These are phyloP conservation scores for Hypomecis atomaria DNA, from an alignment of 2,888 invertebrate species.

Conservation along the genomic window DNA sequence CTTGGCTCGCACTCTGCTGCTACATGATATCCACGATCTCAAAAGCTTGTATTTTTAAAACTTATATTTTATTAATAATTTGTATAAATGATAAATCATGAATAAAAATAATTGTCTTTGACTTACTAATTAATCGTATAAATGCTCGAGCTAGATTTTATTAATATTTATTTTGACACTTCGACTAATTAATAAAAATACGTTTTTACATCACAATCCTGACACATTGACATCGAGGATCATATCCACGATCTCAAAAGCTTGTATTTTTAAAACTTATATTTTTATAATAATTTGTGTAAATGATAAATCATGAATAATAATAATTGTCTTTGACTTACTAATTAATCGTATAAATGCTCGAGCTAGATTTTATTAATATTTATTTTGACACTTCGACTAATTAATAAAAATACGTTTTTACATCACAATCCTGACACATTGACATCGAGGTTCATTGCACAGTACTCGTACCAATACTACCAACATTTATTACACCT, in stretches of 20 bases:
- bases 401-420: background rate
- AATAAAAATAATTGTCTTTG: no score
- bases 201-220: background rate
- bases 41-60: no score
- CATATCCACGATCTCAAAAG: no score
- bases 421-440: background rate
- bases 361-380: background rate
- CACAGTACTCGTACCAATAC: conserved; percentile 8
- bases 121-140: background rate
- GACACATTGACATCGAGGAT: conserved; percentile 5
- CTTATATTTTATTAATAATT: no score
- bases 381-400: background rate
- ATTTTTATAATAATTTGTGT: no score
- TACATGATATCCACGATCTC: no score
- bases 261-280: no score
- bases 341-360: background rate
- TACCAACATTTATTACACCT: conserved; percentile 15
- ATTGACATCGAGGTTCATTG: conserved; percentile 4
- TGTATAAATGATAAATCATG: no score
- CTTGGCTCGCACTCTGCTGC: no score
- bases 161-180: background rate
- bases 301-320: no score
- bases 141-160: background rate
- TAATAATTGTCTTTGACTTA: no score
- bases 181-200: background rate